Conservation (phyloP, 2,113 vertebrate species). For the Hippocampus abdominalis region DNA sequence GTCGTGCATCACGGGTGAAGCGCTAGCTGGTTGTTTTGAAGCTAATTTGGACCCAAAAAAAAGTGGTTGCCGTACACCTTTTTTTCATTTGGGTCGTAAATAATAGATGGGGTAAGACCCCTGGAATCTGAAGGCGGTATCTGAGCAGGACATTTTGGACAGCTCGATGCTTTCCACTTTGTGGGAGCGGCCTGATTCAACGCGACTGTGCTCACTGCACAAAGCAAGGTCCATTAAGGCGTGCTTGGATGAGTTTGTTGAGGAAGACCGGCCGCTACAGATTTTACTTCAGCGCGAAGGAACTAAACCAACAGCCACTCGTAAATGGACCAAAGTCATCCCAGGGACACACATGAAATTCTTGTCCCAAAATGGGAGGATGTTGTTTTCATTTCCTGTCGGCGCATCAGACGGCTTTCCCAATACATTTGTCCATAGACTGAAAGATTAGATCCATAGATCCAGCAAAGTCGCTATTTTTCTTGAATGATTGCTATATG, state of each 20-base stretch:
- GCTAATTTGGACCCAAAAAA: not conserved
- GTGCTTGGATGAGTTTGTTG: not conserved
- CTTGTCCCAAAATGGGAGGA: not conserved
- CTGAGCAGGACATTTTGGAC: not conserved
- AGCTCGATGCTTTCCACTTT: not conserved
- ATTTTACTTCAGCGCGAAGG: not conserved
- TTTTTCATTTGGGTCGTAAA: not conserved
- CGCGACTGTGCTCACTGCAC: not conserved
- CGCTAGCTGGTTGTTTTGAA: constrained; percentile 14
- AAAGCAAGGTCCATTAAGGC: not conserved
- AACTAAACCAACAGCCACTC: not conserved
- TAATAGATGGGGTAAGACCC: not conserved
- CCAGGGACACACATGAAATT: not conserved
- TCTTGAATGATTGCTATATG: constrained; percentile 17
- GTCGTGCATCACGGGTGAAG: constrained; percentile 38
- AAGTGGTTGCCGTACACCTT: not conserved
- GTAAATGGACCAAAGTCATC: not conserved
- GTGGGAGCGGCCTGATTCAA: not conserved
- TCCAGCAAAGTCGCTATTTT: constrained; percentile 21
- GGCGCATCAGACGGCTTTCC: not conserved
- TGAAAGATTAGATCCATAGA: not conserved
- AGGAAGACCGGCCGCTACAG: not conserved
- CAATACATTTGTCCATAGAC: not conserved
- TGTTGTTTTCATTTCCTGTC: not conserved
- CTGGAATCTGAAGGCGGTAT: not conserved